Conservation (phyloP, 2,113 vertebrate species). For the Vidua chalybeata region DNA sequence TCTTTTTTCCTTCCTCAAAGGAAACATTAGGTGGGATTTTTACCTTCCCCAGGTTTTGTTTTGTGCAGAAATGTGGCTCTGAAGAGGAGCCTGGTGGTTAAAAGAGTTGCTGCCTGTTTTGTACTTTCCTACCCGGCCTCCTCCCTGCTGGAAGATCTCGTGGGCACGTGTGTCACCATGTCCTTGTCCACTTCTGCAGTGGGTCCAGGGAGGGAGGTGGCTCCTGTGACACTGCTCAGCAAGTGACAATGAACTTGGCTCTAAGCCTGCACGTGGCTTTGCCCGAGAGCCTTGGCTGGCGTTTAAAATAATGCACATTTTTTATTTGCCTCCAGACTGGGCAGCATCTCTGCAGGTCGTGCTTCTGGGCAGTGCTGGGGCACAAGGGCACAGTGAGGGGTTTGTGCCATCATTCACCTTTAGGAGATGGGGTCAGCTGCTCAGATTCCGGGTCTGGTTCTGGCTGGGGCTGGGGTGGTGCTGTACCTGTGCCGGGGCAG, state of each 20-base stretch:
- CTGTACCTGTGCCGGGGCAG: background rate
- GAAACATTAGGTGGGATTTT: background rate
- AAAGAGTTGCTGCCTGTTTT: background rate
- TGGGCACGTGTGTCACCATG: background rate
- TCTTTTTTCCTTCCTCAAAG: background rate
- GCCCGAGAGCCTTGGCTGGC: accelerated
- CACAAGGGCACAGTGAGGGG: background rate
- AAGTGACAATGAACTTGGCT: accelerated
- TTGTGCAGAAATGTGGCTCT: background rate
- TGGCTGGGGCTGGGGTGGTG: accelerated
- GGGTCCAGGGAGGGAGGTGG: background rate
- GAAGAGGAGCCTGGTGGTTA: background rate
- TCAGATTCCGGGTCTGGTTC: accelerated
- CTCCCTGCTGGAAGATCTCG: background rate
- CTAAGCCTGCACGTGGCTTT: background rate
- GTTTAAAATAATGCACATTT: accelerated
- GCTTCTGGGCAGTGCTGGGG: background rate
- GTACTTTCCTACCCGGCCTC: background rate
- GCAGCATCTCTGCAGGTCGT: background rate
- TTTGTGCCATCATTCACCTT: accelerated
- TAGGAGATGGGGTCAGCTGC: accelerated
- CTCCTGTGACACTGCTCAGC: background rate
- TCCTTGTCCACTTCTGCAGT: background rate
- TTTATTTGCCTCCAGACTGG: background rate
- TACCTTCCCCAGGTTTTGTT: background rate